Evolutionary conservation across 2,113 vertebrate species (phyloP).

Genomic region (Excalfactoria chinensis): DNA sequence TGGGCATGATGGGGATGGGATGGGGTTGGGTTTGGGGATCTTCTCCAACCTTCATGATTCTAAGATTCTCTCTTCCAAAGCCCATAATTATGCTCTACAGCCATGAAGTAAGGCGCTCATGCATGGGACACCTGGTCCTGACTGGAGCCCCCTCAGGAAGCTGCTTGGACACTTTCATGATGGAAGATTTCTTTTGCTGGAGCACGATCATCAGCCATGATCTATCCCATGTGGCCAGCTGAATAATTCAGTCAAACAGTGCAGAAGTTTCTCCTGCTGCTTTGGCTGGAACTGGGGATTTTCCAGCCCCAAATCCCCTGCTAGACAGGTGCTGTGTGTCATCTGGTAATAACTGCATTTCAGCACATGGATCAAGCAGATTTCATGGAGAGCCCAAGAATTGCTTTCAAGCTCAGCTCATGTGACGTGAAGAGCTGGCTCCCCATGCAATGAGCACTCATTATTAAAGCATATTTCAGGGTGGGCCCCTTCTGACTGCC

Average conservation of each 20-base stretch:
- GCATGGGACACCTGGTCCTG: background rate
- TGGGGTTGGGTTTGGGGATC: background rate
- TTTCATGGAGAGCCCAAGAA: background rate
- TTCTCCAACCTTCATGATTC: background rate
- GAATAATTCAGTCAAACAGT: background rate
- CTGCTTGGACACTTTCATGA: background rate
- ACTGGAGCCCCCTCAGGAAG: background rate
- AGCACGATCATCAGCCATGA: fast-evolving
- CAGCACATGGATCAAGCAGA: constrained; percentile 8
- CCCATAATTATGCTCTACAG: fast-evolving
- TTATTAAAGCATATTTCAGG: background rate
- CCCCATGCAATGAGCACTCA: background rate
- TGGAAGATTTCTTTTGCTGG: background rate
- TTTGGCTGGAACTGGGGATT: background rate
- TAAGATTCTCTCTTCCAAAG: background rate
- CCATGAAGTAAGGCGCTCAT: background rate
- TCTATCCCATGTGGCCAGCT: background rate
- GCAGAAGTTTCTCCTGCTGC: background rate
- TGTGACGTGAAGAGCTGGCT: background rate
- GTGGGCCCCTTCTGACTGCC: background rate
- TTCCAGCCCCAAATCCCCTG: background rate
- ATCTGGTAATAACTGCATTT: constrained; percentile 46
- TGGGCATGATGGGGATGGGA: no score
- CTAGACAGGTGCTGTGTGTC: constrained; percentile 43
- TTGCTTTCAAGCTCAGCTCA: constrained; percentile 35